phyloP scores from a whole-genome alignment of 1,140 invertebrate species.

The Elymnias hypermnestra region DNA sequence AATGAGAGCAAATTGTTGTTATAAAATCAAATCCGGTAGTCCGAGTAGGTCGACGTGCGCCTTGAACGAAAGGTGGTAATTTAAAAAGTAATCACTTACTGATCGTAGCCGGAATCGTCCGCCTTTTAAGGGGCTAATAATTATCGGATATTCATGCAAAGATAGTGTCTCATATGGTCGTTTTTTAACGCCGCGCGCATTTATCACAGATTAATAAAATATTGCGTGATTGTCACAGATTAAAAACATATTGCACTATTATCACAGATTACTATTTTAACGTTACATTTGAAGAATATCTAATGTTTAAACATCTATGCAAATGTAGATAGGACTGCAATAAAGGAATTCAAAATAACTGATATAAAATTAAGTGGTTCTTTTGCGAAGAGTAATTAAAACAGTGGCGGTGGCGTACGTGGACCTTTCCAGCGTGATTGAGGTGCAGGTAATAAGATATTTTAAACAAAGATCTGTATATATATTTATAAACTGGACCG shows the following conservation, averaged over 20 bases:
- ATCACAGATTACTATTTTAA: not conserved
- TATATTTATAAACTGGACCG: too few species aligned
- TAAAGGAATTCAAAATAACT: too few species aligned
- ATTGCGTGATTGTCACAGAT: too few species aligned
- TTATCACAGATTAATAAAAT: too few species aligned
- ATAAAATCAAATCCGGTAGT: constrained; percentile 31
- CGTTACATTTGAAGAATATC: too few species aligned
- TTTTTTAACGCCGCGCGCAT: too few species aligned
- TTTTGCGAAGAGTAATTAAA: constrained; percentile 41
- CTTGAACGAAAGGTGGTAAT: constrained; percentile 35
- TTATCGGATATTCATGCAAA: constrained; percentile 37
- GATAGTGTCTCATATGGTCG: constrained; percentile 10
- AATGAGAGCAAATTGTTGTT: constrained; percentile 22
- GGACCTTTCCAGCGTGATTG: constrained; percentile 79
- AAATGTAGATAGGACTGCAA: too few species aligned
- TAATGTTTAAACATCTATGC: too few species aligned
- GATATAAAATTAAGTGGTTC: too few species aligned
- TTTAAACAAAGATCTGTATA: too few species aligned
- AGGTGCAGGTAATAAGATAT: constrained; percentile 75
- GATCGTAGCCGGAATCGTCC: constrained; percentile 41
- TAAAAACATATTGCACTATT: not conserved
- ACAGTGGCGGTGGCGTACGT: constrained; percentile 79
- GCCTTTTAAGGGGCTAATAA: constrained; percentile 54
- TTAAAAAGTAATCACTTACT: constrained; percentile 62
- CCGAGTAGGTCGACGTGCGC: constrained; percentile 17